Evolutionary conservation across 1,140 invertebrate genomes (phyloP).

Genomic region (Aphaenogaster floridana): DNA sequence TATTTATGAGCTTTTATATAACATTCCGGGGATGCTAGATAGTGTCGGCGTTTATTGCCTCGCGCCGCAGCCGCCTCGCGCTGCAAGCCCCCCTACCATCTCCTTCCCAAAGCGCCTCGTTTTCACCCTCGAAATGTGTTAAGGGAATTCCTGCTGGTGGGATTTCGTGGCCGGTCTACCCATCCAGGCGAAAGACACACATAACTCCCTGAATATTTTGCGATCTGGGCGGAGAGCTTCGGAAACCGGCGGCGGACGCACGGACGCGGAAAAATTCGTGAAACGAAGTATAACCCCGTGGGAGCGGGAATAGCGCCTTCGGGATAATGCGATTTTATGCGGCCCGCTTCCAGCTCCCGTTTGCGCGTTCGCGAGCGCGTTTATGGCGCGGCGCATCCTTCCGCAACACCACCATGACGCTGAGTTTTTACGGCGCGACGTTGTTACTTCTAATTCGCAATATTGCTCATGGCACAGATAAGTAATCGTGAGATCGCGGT

Average conservation of each 20-base stretch:
- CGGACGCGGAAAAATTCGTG: constrained; percentile 70
- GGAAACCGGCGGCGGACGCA: constrained; percentile 43
- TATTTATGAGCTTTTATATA: constrained; percentile 81
- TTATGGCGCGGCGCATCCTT: constrained; percentile 40
- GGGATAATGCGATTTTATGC: constrained; percentile 63
- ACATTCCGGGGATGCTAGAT: constrained; percentile 72
- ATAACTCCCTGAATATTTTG: constrained; percentile 69
- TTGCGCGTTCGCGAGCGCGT: constrained; percentile 31
- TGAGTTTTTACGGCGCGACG: constrained; percentile 9
- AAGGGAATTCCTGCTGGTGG: constrained; percentile 66
- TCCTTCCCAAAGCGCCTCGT: constrained; percentile 50
- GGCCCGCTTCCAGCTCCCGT: constrained; percentile 24
- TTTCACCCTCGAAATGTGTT: constrained; percentile 64
- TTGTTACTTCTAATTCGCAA: constrained; percentile 49
- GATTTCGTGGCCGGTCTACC: constrained; percentile 64
- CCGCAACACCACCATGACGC: constrained; percentile 1
- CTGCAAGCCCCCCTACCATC: constrained; percentile 32
- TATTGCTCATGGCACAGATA: constrained; percentile 32
- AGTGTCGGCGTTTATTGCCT: constrained; percentile 77
- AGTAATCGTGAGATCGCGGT: constrained; percentile 18
- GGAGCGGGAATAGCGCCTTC: constrained; percentile 49
- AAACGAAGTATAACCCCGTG: constrained; percentile 58
- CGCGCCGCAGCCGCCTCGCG: constrained; percentile 21
- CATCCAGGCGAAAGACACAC: constrained; percentile 69
- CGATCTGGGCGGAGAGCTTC: constrained; percentile 60